Evolutionary conservation across 2,888 invertebrate species (phyloP), one percentile per base, ranked within the genome.

Genomic region (Chrysotoxum bicinctum): DNA sequence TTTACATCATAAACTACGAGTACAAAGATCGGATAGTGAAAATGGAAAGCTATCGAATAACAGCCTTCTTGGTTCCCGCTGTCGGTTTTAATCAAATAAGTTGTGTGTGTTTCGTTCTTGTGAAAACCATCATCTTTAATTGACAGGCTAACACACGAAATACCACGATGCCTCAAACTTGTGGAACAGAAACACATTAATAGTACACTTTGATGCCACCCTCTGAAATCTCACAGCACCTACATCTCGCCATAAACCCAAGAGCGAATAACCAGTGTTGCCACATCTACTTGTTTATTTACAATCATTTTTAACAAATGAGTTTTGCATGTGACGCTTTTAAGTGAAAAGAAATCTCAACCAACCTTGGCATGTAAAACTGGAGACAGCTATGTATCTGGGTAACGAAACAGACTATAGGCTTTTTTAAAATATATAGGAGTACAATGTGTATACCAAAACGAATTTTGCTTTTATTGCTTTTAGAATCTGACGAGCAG

Each of bases 131-230:
- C 62, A 23, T 30, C 40, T 62, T 83, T 50, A 66, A 69, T 74
- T 83, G 79, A 83, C 79, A 83, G 70, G 43, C 64, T 3, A 70
- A 48, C 79, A 72, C 70, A 74, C 16, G 12, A 43, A 26, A 23
- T 26, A 21, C 58, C 69, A 80, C 70, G 60, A 60, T 79, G 58
- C 50, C 69, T 7, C 62, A 16, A 62, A 75, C 52, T 52, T 52
- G 45, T n/a, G 50, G 23, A 52, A 60, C 35, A 54, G 35, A 40
- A n/a, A 75, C 12, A 66, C 62, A 62, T 21, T 14, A 37, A 58
- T 21, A 14, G 12, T 37, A 9, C n/a, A n/a, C 14, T 12, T 30
- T 1, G 12, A 21, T 8, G 23, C 23, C n/a, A 35, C 8, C 35
- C 21, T 14, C 35, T 12, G 1, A 21, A 48, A 48, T 32, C 66